These are phyloP conservation scores for Melozone crissalis DNA, from an alignment of 2,113 vertebrate species.

Conservation along the genomic window DNA sequence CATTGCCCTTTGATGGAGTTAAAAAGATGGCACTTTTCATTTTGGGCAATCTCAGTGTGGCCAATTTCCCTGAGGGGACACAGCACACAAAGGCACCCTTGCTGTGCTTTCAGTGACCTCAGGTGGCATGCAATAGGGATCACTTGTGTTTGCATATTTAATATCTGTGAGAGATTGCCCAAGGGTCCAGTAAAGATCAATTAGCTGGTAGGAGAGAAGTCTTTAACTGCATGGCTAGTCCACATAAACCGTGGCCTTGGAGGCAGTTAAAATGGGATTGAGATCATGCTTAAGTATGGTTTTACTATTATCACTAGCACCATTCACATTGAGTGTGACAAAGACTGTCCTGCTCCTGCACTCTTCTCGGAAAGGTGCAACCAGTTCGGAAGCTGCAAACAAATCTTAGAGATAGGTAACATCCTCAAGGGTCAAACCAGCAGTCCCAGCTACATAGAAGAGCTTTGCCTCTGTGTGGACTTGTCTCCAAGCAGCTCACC, in stretches of 20 bases:
- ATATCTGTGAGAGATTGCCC: conserved; percentile 2
- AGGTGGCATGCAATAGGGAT: not conserved
- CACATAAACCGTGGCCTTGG: not conserved
- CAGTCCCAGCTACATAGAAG: not conserved
- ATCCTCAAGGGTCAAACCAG: not conserved
- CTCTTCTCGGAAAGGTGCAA: not conserved
- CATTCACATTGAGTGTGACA: not conserved
- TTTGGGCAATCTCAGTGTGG: not conserved
- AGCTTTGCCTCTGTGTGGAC: not conserved
- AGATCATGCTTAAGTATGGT: not conserved
- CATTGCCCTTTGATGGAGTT: not conserved
- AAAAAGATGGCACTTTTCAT: not conserved
- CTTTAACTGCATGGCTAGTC: not conserved
- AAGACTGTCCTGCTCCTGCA: not conserved
- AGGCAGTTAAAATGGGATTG: not conserved
- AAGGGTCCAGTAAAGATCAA: conserved; percentile 12
- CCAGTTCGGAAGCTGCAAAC: not conserved
- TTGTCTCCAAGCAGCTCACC: not conserved
- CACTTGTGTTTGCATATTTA: not conserved
- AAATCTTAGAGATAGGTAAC: not conserved
- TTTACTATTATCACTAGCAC: not conserved
- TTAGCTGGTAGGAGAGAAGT: conserved; percentile 8
- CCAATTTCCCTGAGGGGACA: not conserved
- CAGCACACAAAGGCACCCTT: not conserved
- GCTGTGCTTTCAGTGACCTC: conserved; percentile 24